Percentiles rank a stretch among this genome's conserved stretches.
phyloP scores from a whole-genome alignment of 2,888 invertebrate species.

The Trichogramma dendrolimi region DNA sequence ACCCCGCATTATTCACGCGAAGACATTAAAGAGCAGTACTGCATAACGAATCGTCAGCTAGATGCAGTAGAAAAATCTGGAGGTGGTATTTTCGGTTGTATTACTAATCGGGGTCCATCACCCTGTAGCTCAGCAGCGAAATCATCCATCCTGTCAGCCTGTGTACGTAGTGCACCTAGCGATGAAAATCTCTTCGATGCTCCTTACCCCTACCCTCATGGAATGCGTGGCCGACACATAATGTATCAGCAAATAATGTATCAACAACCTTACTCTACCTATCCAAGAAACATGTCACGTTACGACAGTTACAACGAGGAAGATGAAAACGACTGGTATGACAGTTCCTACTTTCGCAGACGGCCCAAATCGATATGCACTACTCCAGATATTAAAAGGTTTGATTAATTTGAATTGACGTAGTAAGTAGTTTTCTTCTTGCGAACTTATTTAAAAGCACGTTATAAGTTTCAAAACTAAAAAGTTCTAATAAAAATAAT shows the following conservation, averaged over 20 bases:
- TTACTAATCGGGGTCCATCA: conserved; percentile 71
- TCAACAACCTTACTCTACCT: conserved; percentile 46
- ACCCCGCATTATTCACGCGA: conserved; percentile 75
- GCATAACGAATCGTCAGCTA: conserved; percentile 85
- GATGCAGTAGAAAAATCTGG: conserved; percentile 68
- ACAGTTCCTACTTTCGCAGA: conserved; percentile 76
- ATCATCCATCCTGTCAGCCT: conserved; percentile 77
- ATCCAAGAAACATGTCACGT: conserved; percentile 38
- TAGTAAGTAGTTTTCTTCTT: background rate
- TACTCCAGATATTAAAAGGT: conserved; percentile 67
- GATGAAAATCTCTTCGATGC: conserved; percentile 84
- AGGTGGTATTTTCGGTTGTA: conserved; percentile 78
- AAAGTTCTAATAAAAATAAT: background rate
- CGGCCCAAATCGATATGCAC: conserved; percentile 72
- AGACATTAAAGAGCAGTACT: conserved; percentile 90
- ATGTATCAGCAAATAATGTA: conserved; percentile 48
- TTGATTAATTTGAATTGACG: conserved; percentile 13
- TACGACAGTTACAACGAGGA: conserved; percentile 39
- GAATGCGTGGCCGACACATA: background rate
- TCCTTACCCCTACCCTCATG: conserved; percentile 31
- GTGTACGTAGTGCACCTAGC: conserved; percentile 81
- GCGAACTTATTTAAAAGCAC: background rate
- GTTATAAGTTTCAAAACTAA: background rate
- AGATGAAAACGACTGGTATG: conserved; percentile 66
- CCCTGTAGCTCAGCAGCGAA: conserved; percentile 58